A percentile compares a stretch with the other conserved stretches of the same genome.
phyloP scores from a whole-genome alignment of 2,888 invertebrate genomes.

The Vanessa cardui region DNA sequence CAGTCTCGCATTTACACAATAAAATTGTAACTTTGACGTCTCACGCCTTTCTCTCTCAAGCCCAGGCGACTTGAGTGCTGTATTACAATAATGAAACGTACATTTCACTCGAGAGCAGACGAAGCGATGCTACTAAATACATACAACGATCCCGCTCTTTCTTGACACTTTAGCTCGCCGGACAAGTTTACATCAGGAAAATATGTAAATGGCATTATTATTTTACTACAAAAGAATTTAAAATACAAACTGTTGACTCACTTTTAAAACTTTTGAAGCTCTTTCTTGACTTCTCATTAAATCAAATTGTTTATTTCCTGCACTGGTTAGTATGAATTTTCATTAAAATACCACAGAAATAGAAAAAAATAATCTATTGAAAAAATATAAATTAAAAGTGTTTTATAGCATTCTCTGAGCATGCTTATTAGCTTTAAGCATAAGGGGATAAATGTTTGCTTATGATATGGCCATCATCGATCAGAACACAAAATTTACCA shows the following conservation, averaged over 20 bases:
- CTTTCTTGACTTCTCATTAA: constrained; percentile 26
- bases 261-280: constrained; percentile 24
- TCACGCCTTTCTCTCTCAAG: constrained; percentile 39
- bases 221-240: constrained; percentile 35
- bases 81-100: constrained; percentile 51
- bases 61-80: constrained; percentile 48
- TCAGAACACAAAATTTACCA: too few species aligned
- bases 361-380: neutral
- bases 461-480: too few species aligned
- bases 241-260: constrained; percentile 30
- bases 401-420: too few species aligned
- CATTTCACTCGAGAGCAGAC: constrained; percentile 47
- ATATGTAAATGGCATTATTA: constrained; percentile 39
- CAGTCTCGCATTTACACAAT: constrained; percentile 40
- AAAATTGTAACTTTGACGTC: constrained; percentile 46
- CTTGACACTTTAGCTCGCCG: constrained; percentile 38
- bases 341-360: neutral
- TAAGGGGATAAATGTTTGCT: too few species aligned
- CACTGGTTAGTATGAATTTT: constrained; percentile 15
- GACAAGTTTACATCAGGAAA: constrained; percentile 38
- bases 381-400: too few species aligned
- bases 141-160: constrained; percentile 45
- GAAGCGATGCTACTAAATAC: constrained; percentile 45
- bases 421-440: too few species aligned
- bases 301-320: constrained; percentile 28